Evolutionary conservation across 2,888 invertebrate species (phyloP).

Genomic region (Maniola hyperantus): DNA sequence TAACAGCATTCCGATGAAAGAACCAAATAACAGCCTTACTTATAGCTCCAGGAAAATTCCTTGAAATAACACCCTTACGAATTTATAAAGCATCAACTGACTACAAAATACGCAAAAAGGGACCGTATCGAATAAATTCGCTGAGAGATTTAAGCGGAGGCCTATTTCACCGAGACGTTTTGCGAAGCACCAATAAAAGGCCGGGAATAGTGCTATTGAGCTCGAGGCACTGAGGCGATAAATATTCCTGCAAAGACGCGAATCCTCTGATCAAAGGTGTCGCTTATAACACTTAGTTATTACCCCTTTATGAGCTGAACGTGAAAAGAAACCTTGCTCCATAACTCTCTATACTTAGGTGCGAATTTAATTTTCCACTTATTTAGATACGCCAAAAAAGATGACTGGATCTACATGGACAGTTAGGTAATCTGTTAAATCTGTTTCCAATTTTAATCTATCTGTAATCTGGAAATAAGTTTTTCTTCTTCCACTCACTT

Average conservation of each 20-base stretch:
- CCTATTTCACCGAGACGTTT: conserved; percentile 41
- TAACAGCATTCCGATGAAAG: neutral
- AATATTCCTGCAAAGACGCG: conserved; percentile 51
- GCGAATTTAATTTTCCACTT: neutral
- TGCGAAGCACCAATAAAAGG: conserved; percentile 48
- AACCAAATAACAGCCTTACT: conserved; percentile 8
- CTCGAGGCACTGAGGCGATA: conserved; percentile 48
- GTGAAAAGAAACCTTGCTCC: conserved; percentile 14
- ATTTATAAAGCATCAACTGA: conserved; percentile 19
- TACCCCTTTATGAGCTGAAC: conserved; percentile 17
- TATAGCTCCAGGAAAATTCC: neutral
- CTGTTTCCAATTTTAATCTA: too few species aligned
- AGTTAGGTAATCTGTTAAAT: too few species aligned
- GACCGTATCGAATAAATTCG: conserved; percentile 37
- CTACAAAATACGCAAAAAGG: conserved; percentile 23
- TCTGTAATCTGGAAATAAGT: too few species aligned
- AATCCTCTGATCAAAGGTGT: conserved; percentile 57
- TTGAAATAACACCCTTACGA: conserved; percentile 15
- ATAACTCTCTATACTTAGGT: neutral
- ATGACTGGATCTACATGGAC: too few species aligned
- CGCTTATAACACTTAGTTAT: conserved; percentile 40
- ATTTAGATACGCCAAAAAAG: too few species aligned
- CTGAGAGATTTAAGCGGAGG: conserved; percentile 40
- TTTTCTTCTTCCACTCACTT: too few species aligned
- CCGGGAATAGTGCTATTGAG: conserved; percentile 48